phyloP scores from a whole-genome alignment of 2,797 vertebrate species.

The Neosilurus hyrtlii region DNA sequence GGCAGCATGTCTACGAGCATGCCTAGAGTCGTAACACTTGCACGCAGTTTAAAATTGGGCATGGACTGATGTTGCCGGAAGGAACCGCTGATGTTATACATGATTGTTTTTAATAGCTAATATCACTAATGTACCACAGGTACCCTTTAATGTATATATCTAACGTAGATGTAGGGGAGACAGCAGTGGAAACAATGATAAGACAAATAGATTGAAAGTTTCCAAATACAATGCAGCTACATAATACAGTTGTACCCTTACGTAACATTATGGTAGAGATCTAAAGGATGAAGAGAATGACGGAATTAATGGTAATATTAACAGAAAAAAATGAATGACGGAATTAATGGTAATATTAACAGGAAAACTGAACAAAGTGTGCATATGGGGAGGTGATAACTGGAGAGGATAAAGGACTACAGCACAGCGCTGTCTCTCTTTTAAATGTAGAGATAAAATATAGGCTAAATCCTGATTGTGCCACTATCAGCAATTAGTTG shows the following conservation, averaged over 20 bases:
- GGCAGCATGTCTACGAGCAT: no score
- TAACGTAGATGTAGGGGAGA: background rate
- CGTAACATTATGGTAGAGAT: no score
- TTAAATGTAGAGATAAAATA: background rate
- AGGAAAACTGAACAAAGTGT: background rate
- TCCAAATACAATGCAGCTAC: background rate
- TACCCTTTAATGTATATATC: no score
- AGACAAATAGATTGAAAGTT: background rate
- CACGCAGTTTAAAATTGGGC: no score
- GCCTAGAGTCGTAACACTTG: no score
- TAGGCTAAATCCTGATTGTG: background rate
- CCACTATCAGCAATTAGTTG: background rate
- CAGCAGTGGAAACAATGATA: background rate
- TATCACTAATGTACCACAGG: no score
- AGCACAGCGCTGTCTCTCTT: background rate
- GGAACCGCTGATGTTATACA: no score
- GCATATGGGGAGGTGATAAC: background rate
- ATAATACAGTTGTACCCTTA: background rate
- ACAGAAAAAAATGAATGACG: no score
- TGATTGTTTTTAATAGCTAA: no score
- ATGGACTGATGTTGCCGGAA: no score
- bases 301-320: background rate
- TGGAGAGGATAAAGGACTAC: background rate
- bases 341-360: no score
- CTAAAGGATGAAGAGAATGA: background rate